A percentile compares a stretch with the other conserved stretches of the same genome.
Conservation (phyloP, 2,797 vertebrate species). For the Myotis vivesi region DNA sequence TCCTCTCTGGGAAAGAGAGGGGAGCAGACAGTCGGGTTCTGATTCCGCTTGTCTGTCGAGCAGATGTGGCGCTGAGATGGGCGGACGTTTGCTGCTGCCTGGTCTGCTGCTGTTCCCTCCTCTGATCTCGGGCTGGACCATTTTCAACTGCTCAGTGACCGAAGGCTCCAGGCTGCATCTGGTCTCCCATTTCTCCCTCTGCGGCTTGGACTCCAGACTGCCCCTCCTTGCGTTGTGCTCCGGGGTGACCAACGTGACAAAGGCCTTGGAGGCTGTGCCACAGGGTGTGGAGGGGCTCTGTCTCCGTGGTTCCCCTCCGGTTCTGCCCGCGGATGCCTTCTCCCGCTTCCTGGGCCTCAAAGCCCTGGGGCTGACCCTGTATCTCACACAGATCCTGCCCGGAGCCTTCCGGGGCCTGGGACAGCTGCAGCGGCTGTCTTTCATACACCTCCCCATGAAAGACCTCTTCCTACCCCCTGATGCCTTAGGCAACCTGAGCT, state of each 20-base stretch:
- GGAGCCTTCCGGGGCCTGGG: background rate
- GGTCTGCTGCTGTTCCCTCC: slow-evolving; percentile 28
- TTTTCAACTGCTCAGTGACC: background rate
- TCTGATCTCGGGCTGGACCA: background rate
- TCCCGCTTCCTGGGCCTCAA: slow-evolving; percentile 32
- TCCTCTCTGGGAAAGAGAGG: background rate
- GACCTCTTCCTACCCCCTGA: background rate
- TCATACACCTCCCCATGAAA: rapidly evolving
- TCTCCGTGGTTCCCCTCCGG: background rate
- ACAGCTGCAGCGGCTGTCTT: background rate
- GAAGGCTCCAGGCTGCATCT: background rate
- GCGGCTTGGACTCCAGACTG: background rate
- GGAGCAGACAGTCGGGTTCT: background rate
- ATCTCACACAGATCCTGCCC: background rate
- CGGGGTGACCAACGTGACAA: background rate
- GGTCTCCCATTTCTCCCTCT: background rate
- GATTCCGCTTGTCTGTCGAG: background rate
- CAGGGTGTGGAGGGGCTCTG: background rate
- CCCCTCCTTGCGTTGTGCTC: background rate
- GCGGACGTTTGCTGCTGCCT: background rate
- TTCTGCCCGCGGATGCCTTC: background rate
- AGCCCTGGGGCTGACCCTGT: background rate
- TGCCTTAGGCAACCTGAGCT: slow-evolving; percentile 8
- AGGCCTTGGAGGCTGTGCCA: background rate
- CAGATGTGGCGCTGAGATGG: background rate